Base-by-base conservation (phyloP, 1,140 invertebrate genomes). In the Drosophila micromelanica region DNA sequence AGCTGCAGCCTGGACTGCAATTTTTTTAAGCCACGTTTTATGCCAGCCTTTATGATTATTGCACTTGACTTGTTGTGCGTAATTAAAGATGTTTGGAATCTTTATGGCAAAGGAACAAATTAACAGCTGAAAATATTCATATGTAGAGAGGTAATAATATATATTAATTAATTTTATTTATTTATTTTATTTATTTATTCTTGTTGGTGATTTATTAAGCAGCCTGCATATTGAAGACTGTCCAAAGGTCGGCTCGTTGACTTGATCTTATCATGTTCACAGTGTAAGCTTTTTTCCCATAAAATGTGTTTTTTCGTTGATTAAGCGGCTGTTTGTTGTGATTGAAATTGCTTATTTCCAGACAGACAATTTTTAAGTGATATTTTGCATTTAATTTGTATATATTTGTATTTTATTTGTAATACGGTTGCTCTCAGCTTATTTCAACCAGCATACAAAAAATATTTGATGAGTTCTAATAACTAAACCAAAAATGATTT, bases 31-130 rank as follows among this genome's bases (percentile, higher is more conserved):
- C 37, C 42, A 37, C 42, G 9, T 38, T 52, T 52, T 49, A 49
- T 51, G 64, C 5, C 45, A 64, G 62, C 45, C 61, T 80, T 86
- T 86, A 81, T 73, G 78, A 78, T 86, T 76, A 86, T 82, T 78
- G 75, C 82, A 30, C 30, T 49, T 46, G 37, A 38, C 57, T 64
- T 64, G 78, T 76, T 82, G 35, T 56, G 45, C 27, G 60, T 62
- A 74, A 74, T 75, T 55, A 73, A 78, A 60, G 65, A 7, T 43
- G 13, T 23, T 46, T 9, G 17, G 46, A 12, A 51, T 32, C 27
- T 35, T 32, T 15, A 32, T 6, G 12, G n/a, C n/a, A 40, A 13
- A 7, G 45, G 20, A 20, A 11, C 5, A 11, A 23, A 12, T 23
- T 23, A 23, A 23, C 20, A 3, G 2, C 3, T 23, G 20, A 23